A percentile compares a stretch with the other conserved stretches of the same genome.
phyloP scores from a whole-genome alignment of 2,113 vertebrate species.

The Bolborhynchus lineola region DNA sequence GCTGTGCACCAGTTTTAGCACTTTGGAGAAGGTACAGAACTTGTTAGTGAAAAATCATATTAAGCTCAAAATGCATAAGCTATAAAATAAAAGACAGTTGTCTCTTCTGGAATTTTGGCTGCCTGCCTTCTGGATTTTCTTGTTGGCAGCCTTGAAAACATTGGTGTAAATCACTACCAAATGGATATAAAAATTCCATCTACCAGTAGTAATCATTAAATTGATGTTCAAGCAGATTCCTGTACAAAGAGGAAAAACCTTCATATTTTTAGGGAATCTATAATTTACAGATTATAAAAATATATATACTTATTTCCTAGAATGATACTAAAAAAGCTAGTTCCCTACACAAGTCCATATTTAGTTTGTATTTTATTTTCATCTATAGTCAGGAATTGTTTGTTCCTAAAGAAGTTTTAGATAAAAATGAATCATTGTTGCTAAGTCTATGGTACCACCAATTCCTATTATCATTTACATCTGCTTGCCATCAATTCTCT shows the following conservation, averaged over 20 bases:
- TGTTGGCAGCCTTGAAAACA: slow-evolving; percentile 73
- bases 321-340: background rate
- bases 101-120: slow-evolving; percentile 76
- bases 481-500: background rate
- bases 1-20: slow-evolving; percentile 65
- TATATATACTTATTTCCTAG: background rate
- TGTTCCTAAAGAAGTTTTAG: background rate
- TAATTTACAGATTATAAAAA: slow-evolving; percentile 17
- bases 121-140: slow-evolving; percentile 73
- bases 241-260: slow-evolving; percentile 30
- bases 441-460: background rate
- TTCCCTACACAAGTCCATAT: background rate
- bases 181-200: slow-evolving; percentile 77
- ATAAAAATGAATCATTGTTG: background rate
- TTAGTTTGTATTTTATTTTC: background rate
- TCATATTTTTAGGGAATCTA: slow-evolving; percentile 9
- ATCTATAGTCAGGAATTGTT: background rate
- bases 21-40: slow-evolving; percentile 71
- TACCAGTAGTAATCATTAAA: slow-evolving; percentile 67
- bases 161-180: slow-evolving; percentile 78
- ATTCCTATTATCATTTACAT: background rate
- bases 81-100: slow-evolving; percentile 81
- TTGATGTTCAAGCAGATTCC: slow-evolving; percentile 68
- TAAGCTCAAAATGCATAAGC: slow-evolving; percentile 75
- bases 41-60: slow-evolving; percentile 79